Evolutionary conservation across 2,113 vertebrate species (phyloP).

Genomic region (Micronisus gabar): DNA sequence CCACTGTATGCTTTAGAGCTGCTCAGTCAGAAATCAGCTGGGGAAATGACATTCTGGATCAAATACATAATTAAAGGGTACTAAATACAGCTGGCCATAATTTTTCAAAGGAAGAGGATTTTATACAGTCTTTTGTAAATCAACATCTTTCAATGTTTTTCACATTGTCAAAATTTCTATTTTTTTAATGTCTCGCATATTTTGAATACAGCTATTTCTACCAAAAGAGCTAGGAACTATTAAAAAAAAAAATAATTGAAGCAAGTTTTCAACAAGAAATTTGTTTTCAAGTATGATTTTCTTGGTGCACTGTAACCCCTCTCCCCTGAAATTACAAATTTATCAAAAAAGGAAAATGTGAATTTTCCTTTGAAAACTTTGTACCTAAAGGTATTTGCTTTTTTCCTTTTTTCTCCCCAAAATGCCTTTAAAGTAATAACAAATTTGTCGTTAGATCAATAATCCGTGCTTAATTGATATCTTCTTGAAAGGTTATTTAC

Average conservation of each 20-base stretch:
- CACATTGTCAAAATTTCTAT: background rate
- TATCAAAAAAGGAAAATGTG: background rate
- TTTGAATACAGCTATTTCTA: background rate
- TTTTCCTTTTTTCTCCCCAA: background rate
- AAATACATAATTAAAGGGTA: slow-evolving; percentile 43
- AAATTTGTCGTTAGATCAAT: background rate
- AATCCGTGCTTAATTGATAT: background rate
- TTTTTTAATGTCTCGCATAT: background rate
- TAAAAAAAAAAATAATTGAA: background rate
- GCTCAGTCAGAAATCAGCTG: slow-evolving; percentile 42
- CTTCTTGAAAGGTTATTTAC: background rate
- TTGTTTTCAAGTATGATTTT: background rate
- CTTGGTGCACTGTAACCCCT: background rate
- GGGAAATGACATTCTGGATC: slow-evolving; percentile 29
- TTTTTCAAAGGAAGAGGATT: slow-evolving; percentile 33
- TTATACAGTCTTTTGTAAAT: background rate
- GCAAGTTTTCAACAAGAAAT: background rate
- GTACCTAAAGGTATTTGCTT: background rate
- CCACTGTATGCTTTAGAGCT: background rate
- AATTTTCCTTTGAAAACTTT: background rate
- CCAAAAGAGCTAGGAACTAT: background rate
- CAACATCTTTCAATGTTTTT: background rate
- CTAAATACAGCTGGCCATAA: slow-evolving; percentile 32
- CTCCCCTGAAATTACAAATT: background rate
- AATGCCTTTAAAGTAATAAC: background rate